These are phyloP conservation scores for Drosophila incognita DNA, from an alignment of 2,888 invertebrate species.

Conservation along the genomic window DNA sequence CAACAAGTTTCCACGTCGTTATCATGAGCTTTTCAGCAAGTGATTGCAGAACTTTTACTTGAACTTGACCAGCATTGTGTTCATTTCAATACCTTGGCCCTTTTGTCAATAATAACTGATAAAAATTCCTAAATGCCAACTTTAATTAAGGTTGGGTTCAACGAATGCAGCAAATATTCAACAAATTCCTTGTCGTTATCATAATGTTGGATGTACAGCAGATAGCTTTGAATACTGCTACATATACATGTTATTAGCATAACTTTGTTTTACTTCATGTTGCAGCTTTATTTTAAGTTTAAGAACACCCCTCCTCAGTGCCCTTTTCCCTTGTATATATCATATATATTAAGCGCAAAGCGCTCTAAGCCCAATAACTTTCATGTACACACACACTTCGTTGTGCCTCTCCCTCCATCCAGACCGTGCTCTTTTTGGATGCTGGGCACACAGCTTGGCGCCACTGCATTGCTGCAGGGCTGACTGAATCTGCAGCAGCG, in stretches of 20 bases:
- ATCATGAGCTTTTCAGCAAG: background rate
- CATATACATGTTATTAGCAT: slow-evolving; percentile 44
- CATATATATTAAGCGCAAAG: slow-evolving; percentile 67
- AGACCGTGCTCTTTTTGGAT: slow-evolving; percentile 1
- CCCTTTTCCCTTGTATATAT: slow-evolving; percentile 23
- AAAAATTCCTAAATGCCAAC: slow-evolving; percentile 11
- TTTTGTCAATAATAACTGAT: background rate
- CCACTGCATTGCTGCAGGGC: slow-evolving; percentile 78
- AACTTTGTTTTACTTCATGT: slow-evolving; percentile 57
- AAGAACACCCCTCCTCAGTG: slow-evolving; percentile 8
- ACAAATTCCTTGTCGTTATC: slow-evolving; percentile 49
- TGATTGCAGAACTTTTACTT: slow-evolving; percentile 4
- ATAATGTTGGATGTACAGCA: slow-evolving; percentile 20
- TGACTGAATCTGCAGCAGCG: slow-evolving; percentile 36
- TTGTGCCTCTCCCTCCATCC: slow-evolving; percentile 13
- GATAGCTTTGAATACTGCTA: background rate
- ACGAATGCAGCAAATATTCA: slow-evolving; percentile 40
- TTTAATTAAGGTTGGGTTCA: slow-evolving; percentile 31
- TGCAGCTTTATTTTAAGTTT: slow-evolving; percentile 56
- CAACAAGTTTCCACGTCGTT: background rate
- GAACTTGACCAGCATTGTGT: background rate
- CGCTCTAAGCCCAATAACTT: slow-evolving; percentile 76
- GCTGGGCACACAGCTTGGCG: slow-evolving; percentile 58
- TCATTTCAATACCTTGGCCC: background rate
- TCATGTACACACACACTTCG: slow-evolving; percentile 47